These are phyloP conservation scores for Lutjanus erythropterus DNA, from an alignment of 2,113 vertebrate genomes.

Conservation along the genomic window DNA sequence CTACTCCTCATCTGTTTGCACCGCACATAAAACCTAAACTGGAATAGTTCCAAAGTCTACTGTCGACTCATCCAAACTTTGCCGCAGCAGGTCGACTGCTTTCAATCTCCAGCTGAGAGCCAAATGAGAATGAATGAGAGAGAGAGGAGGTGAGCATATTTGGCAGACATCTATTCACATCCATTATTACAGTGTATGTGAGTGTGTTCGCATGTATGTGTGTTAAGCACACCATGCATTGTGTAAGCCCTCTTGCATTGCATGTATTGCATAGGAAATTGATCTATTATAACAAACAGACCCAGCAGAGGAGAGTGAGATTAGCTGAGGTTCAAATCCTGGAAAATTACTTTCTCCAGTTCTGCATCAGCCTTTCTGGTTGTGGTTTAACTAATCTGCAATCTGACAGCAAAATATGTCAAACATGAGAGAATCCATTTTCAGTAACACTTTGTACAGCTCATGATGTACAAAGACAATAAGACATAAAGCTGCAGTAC, in stretches of 20 bases:
- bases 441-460: no score
- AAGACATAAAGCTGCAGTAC: no score
- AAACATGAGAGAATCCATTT: no score
- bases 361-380: neutral
- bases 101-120: slow-evolving; percentile 24
- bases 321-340: neutral
- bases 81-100: slow-evolving; percentile 4
- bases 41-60: slow-evolving; percentile 20
- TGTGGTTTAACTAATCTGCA: neutral
- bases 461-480: no score
- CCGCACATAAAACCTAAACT: slow-evolving; percentile 20
- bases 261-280: neutral
- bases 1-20: slow-evolving; percentile 17
- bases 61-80: slow-evolving; percentile 24
- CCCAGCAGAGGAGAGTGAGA: neutral
- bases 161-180: slow-evolving; percentile 14
- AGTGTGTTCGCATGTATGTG: neutral
- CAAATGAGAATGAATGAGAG: slow-evolving; percentile 22
- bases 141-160: slow-evolving; percentile 11
- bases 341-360: neutral
- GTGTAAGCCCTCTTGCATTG: neutral
- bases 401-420: neutral
- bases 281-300: neutral
- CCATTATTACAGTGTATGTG: neutral
- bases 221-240: neutral